Percentiles rank a stretch among this genome's conserved stretches.
Conservation (phyloP, 2,113 vertebrate genomes). For the Vicugna pacos region DNA sequence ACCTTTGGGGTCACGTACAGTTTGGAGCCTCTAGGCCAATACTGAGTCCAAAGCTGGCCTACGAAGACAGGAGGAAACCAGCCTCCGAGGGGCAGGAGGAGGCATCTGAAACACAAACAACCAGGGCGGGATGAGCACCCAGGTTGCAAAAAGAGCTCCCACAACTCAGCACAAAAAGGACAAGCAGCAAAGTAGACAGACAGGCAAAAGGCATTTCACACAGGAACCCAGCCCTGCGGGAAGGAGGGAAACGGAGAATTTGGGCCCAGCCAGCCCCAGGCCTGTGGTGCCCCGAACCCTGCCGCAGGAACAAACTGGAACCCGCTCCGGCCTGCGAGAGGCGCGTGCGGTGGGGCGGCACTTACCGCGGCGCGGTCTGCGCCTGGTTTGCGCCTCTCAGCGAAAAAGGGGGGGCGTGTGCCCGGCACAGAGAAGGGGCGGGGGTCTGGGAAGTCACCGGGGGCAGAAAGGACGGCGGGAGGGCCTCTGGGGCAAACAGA, state of each 20-base stretch:
- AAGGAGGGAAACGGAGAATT: not conserved
- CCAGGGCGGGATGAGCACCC: not conserved
- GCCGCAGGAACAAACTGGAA: not conserved
- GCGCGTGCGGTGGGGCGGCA: not conserved
- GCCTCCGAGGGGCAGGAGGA: not conserved
- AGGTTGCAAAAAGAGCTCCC: not conserved
- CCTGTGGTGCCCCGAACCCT: not conserved
- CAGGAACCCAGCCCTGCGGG: not conserved
- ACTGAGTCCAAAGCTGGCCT: not conserved
- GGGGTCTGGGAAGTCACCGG: not conserved
- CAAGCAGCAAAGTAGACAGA: not conserved
- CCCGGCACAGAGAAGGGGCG: not conserved
- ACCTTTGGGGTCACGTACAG: not conserved
- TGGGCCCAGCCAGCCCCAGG: not conserved
- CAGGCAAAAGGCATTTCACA: not conserved
- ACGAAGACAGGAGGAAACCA: not conserved
- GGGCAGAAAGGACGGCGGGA: not conserved
- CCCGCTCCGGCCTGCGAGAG: not conserved
- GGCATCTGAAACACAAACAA: not conserved
- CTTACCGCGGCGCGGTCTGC: too few species aligned
- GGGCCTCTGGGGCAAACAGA: not conserved
- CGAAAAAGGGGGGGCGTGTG: not conserved
- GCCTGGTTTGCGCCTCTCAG: not conserved
- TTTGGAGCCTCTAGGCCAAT: not conserved
- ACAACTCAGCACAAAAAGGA: not conserved